These are phyloP conservation scores for Radopholus similis DNA, from an alignment of 1,140 invertebrate species.

Conservation along the genomic window DNA sequence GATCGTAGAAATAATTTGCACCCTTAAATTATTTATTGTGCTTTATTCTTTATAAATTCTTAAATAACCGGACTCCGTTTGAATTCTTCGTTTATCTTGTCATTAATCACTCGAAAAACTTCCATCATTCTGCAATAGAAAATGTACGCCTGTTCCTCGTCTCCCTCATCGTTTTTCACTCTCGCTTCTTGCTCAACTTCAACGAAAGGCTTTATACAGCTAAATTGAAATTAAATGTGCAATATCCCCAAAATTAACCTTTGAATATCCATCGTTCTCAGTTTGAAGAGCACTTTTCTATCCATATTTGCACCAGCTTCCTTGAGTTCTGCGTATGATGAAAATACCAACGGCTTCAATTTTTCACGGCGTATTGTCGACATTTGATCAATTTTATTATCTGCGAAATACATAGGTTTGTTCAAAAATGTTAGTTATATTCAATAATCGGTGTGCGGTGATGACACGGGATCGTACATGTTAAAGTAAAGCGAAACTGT, in stretches of 20 bases:
- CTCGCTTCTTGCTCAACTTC: not conserved
- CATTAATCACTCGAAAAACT: not conserved
- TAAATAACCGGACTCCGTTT: not conserved
- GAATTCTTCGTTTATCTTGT: not conserved
- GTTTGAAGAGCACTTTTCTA: not conserved
- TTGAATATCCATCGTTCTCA: not conserved
- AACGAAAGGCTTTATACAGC: not conserved
- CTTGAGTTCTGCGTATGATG: slow-evolving; percentile 3
- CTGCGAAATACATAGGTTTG: not conserved
- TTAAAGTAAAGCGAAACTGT: not conserved
- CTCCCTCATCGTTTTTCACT: not conserved
- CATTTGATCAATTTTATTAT: no score
- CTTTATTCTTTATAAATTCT: not conserved
- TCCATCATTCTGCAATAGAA: not conserved
- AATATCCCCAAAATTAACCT: not conserved
- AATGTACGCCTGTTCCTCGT: slow-evolving; percentile 9
- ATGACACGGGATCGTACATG: no score
- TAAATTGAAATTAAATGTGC: not conserved
- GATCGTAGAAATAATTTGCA: not conserved
- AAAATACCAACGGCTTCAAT: not conserved
- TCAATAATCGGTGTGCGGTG: no score
- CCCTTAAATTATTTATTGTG: not conserved
- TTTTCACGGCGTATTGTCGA: not conserved
- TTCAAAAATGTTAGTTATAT: not conserved
- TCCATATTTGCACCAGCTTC: not conserved